Evolutionary conservation across 2,797 vertebrate species (phyloP), one percentile per base, ranked within the genome.

Genomic region (Sebastes oblongus): DNA sequence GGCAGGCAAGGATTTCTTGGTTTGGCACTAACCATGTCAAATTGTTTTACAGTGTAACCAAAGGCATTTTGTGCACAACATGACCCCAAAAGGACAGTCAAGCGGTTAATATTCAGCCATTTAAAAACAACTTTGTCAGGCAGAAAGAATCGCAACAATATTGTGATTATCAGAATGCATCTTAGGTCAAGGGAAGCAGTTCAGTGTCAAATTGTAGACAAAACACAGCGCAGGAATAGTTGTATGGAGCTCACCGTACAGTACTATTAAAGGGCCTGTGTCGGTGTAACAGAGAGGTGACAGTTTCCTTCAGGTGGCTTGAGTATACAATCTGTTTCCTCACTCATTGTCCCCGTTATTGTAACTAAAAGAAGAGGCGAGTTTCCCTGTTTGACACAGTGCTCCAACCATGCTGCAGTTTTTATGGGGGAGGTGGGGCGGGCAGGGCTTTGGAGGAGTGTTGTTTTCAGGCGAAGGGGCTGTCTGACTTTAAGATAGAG

Each of bases 391-490:
- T 46, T 65, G 72, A 46, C 80, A 67, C 6, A 2, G 56, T 71
- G 52, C 71, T 77, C 78, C 52, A 36, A 82, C 75, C 75, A 70
- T 61, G 72, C 56, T 70, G 83, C 78, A 50, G 71, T 72, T 82
- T 76, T 67, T 58, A 27, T 3, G 25, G 59, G 34, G 70, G 54
- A 22, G 14, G 30, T 12, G 20, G 46, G 75, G 18, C 0, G 7
- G 56, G 25, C 1, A 59, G 56, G 46, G 61, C 55, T 34, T 39
- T 25, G 69, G 5, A 3, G 1, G 34, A 6, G 50, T 13, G 60
- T 9, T 13, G 30, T 2, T 12, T 72, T 98, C 95, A 99, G 72
- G 96, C 96, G 0, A 96, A 97, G 32, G 96, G 89, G 68, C 95
- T 97, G 20, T 98, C 98, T 0, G 95, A 89, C 77, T 97, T 98